Evolutionary conservation across 2,797 vertebrate genomes (phyloP).

Genomic region (Adelosebastes latens): DNA sequence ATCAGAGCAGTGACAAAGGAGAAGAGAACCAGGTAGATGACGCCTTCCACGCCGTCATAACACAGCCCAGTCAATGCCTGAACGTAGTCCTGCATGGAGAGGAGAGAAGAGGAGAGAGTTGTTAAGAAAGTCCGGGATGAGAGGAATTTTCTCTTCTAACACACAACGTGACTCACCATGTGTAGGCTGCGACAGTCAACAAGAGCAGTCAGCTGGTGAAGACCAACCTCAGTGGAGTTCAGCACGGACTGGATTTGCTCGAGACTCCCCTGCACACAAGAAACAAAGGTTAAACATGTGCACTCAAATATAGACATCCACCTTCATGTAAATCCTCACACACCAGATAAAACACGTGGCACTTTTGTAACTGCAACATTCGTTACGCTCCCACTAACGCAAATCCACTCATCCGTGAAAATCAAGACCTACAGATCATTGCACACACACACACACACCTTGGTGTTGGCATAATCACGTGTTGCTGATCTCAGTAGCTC

Average conservation of each 20-base stretch:
- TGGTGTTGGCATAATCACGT: conserved; percentile 87
- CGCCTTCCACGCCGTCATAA: conserved; percentile 96
- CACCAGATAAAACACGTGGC: neutral
- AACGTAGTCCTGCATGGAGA: conserved; percentile 90
- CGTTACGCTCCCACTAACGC: neutral
- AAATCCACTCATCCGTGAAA: conserved; percentile 15
- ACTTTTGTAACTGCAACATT: conserved; percentile 2
- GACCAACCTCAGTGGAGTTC: conserved; percentile 91
- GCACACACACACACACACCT: conserved; percentile 79
- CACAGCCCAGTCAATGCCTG: conserved; percentile 96
- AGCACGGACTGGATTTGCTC: conserved; percentile 90
- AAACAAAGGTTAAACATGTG: neutral
- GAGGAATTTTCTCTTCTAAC: conserved; percentile 1
- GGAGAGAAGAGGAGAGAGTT: neutral
- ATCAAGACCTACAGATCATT: conserved; percentile 19
- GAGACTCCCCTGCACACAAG: conserved; percentile 82
- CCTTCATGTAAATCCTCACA: neutral
- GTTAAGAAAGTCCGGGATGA: neutral
- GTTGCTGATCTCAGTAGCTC: conserved; percentile 88
- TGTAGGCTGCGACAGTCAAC: conserved; percentile 96
- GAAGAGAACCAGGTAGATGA: conserved; percentile 98
- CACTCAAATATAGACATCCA: neutral
- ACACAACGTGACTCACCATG: conserved; percentile 85
- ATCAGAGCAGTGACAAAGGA: conserved; percentile 98
- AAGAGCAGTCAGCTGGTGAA: conserved; percentile 94